Base-by-base conservation (phyloP, 2,797 vertebrate species). In the Myotis planiceps region DNA sequence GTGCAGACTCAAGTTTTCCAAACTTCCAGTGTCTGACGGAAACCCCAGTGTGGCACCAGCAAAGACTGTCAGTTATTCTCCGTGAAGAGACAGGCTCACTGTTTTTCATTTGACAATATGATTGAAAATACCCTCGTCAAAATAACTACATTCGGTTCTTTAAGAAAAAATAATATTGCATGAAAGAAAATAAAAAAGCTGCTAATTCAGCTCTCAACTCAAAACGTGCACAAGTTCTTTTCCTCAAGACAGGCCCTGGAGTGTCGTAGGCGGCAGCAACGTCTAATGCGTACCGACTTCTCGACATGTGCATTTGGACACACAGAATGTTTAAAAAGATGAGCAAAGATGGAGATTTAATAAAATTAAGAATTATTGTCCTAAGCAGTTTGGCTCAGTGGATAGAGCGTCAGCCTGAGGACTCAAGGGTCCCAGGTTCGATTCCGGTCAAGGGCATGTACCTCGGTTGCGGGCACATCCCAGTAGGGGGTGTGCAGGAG, bases 31-130 rank as follows among this genome's bases (percentile, higher is more conserved):
- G 32, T 58, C 25, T 37, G 27, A 84, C 0, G 13, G 16, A 71
- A 84, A 94, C 51, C 18, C 58, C 13, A 29, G 25, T 27, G 23
- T 29, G 69, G 49, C 29, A 49, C 63, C 18, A 60, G 47, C 23
- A 55, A 76, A 84, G 37, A 47, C 23, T 66, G n/a, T 0, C 5
- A 65, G 42, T 78, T 39, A 45, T 23, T 45, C 27, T 58, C 47
- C 88, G 58, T 63, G 8, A 63, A 76, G 47, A 7, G 8, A 58
- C 5, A 71, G 60, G n/a, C 14, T 84, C 32, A n/a, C 23, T 82
- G 21, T 76, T 83, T 87, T 65, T 45, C 39, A 55, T 14, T 74
- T 72, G 15, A 92, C 72, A 60, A 85, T 88, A 88, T 19, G 10
- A 42, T 0, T 53, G 12, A 63, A 94, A 87, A 90, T 3, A 60